These are phyloP conservation scores for Drosophila orosa DNA, from an alignment of 1,140 invertebrate species.

Conservation along the genomic window DNA sequence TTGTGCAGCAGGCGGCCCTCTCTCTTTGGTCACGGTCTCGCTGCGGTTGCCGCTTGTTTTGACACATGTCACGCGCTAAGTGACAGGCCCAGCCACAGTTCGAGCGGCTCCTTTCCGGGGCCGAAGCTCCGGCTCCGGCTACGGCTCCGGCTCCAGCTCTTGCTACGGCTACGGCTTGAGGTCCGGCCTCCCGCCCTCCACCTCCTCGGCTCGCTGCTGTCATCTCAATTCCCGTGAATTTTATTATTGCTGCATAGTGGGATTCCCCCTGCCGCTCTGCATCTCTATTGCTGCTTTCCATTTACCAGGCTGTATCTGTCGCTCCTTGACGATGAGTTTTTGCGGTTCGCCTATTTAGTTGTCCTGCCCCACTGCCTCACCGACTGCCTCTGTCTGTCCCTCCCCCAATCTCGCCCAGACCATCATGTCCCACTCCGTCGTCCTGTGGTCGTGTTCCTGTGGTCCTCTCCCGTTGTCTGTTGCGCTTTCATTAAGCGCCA, in stretches of 20 bases:
- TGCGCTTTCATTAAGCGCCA: slow-evolving; percentile 80
- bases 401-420: background rate
- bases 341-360: slow-evolving; percentile 67
- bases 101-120: slow-evolving; percentile 31
- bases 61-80: slow-evolving; percentile 67
- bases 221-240: slow-evolving; percentile 77
- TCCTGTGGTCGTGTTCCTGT: slow-evolving; percentile 56
- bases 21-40: slow-evolving; percentile 40
- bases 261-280: slow-evolving; percentile 13
- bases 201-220: slow-evolving; percentile 22
- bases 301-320: slow-evolving; percentile 33
- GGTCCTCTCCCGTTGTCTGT: slow-evolving; percentile 64
- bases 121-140: background rate
- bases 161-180: slow-evolving; percentile 16
- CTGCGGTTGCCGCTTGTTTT: slow-evolving; percentile 58
- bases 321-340: slow-evolving; percentile 64
- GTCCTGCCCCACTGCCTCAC: slow-evolving; percentile 30
- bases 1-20: slow-evolving; percentile 16
- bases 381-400: slow-evolving; percentile 7
- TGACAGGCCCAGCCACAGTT: slow-evolving; percentile 57
- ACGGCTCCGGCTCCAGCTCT: background rate
- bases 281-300: slow-evolving; percentile 4
- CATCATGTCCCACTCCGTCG: slow-evolving; percentile 20
- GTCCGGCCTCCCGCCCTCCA: background rate
- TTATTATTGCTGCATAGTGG: slow-evolving; percentile 71